Evolutionary conservation across 2,888 invertebrate species (phyloP).

Genomic region (Lampropteryx suffumata): DNA sequence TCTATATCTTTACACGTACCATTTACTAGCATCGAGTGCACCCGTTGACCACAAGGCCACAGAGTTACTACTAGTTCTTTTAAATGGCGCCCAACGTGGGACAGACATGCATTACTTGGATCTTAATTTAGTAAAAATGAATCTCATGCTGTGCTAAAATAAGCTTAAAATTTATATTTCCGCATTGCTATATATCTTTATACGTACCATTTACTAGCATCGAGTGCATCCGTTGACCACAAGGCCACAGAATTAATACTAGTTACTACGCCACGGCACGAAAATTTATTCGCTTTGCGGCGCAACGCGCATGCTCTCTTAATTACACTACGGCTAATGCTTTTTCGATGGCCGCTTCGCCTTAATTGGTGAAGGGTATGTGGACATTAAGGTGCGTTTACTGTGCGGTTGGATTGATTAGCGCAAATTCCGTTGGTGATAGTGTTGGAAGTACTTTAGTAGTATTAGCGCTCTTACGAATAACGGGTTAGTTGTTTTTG

Average conservation of each 20-base stretch:
- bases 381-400: conserved; percentile 28
- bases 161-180: not conserved
- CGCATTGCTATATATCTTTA: conserved; percentile 11
- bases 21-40: conserved; percentile 10
- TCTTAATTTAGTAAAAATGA: too few relatives aligned
- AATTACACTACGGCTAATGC: conserved; percentile 71
- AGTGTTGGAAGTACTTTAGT: conserved; percentile 8
- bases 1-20: conserved; percentile 11
- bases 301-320: conserved; percentile 59
- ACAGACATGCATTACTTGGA: not conserved
- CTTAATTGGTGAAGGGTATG: conserved; percentile 35
- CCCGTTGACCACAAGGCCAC: conserved; percentile 24
- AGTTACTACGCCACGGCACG: conserved; percentile 42
- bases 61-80: conserved; percentile 4
- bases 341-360: conserved; percentile 60
- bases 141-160: not conserved
- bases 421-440: conserved; percentile 18
- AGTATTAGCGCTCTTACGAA: not conserved
- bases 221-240: conserved; percentile 24
- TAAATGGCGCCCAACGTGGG: conserved; percentile 28
- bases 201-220: conserved; percentile 10
- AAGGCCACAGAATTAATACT: conserved; percentile 5
- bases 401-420: conserved; percentile 31
- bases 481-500: not conserved
- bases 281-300: conserved; percentile 59